phyloP scores from a whole-genome alignment of 2,888 invertebrate genomes.

The Hemithea aestivaria region DNA sequence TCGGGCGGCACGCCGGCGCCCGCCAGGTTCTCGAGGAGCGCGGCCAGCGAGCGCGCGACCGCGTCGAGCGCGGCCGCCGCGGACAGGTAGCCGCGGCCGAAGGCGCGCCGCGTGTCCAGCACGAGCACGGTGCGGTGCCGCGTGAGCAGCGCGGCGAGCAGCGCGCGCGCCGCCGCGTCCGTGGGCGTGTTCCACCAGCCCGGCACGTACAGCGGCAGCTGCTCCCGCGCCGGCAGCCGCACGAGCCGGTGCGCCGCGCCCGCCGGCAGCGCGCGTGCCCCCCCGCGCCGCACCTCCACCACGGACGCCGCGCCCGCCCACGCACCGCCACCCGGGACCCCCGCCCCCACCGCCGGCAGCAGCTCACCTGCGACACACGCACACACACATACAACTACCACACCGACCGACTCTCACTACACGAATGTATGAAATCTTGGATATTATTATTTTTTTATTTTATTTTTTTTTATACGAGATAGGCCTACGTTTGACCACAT shows the following conservation, averaged over 20 bases:
- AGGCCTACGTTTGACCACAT: no score
- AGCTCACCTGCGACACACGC: constrained; percentile 54
- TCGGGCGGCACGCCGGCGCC: constrained; percentile 53
- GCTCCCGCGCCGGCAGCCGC: constrained; percentile 16
- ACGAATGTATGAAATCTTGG: no score
- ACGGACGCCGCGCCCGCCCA: not conserved
- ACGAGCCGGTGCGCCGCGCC: constrained; percentile 35
- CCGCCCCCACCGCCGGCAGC: constrained; percentile 43
- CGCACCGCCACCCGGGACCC: no score
- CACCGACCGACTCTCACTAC: no score
- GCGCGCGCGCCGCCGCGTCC: constrained; percentile 53
- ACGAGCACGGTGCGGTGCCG: constrained; percentile 47
- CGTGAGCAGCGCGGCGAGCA: constrained; percentile 48
- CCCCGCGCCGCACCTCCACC: constrained; percentile 8
- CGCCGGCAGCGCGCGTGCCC: constrained; percentile 32
- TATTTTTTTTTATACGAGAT: no score
- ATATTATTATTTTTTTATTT: no score
- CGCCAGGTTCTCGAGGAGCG: constrained; percentile 43
- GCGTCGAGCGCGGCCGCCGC: constrained; percentile 54
- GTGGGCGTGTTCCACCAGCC: constrained; percentile 67
- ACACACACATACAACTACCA: no score
- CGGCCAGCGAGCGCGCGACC: constrained; percentile 45
- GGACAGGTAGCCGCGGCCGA: constrained; percentile 58
- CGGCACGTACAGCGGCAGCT: constrained; percentile 56
- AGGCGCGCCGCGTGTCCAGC: constrained; percentile 53